Evolutionary conservation across 2,797 vertebrate genomes (phyloP), one percentile per base, ranked within the genome.

Genomic region (Trachurus trachurus): DNA sequence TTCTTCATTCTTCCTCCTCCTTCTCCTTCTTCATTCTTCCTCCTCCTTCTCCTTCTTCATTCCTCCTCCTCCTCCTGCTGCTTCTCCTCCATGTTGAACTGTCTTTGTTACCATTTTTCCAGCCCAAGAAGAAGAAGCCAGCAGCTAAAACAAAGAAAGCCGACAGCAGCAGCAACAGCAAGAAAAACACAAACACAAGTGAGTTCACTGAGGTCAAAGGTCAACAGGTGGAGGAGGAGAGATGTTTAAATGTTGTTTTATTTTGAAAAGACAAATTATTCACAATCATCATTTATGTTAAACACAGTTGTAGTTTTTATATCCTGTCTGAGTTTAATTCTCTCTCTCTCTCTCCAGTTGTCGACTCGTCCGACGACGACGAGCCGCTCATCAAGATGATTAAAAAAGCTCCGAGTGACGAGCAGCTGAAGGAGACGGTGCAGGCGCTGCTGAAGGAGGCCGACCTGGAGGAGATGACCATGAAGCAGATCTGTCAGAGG

Each of bases 401-500:
- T 59, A 98, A 97, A 89, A 98, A 96, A 78, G 91, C 95, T 10
- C 98, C 97, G 31, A 96, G 93, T 1, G 95, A 99, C 87, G 96
- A 98, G 79, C 96, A 99, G 70, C 89, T 99, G 87, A 96, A 95
- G 88, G 95, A 96, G 89, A 96, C 96, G 2, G 95, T 99, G 39
- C 95, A 96, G 90, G 94, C 93, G 40, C 93, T 99, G 31, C 86
- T 99, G 91, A 95, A 97, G 80, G 95, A 94, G 83, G 97, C 96
- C 49, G 94, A 99, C 87, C 93, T 99, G 91, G 97, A 98, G 88
- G 96, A 98, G 93, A 97, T 98, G 85, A 99, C 98, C 78, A 99
- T 99, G 98, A 99, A 99, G 76, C 96, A 98, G 85, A 97, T 99
- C 85, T 99, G 97, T 89, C 97, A 97, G 94, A 94, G 96, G 95